Percentiles rank a stretch among this genome's conserved stretches.
These are phyloP conservation scores for Morelia viridis DNA, from an alignment of 2,797 vertebrate species.

Conservation along the genomic window DNA sequence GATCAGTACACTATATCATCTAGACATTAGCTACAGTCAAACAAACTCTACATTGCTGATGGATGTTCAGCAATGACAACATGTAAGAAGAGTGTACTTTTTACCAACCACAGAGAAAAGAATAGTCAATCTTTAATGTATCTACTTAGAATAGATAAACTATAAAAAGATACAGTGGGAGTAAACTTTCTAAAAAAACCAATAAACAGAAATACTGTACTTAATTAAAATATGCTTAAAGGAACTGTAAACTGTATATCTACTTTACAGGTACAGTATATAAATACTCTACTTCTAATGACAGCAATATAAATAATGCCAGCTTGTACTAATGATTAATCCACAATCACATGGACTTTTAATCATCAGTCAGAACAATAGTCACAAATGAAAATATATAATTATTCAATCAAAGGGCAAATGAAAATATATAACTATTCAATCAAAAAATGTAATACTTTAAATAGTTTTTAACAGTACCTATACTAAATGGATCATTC, in stretches of 20 bases:
- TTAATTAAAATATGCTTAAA: slow-evolving; percentile 20
- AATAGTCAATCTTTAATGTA: slow-evolving; percentile 60
- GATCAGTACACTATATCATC: slow-evolving; percentile 37
- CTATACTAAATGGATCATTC: no score
- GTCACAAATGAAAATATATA: neutral
- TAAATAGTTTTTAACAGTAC: no score
- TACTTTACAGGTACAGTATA: no score
- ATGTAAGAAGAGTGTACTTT: slow-evolving; percentile 34
- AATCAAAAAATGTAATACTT: no score
- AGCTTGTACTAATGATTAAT: neutral
- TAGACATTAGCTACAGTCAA: slow-evolving; percentile 40
- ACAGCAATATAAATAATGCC: neutral
- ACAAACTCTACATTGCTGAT: neutral
- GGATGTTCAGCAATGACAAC: slow-evolving; percentile 44
- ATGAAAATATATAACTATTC: neutral
- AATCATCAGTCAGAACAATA: neutral
- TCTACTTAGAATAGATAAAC: slow-evolving; percentile 50
- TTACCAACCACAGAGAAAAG: slow-evolving; percentile 59
- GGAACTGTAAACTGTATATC: no score
- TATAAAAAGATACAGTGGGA: neutral
- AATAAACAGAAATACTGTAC: slow-evolving; percentile 45
- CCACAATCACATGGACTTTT: neutral
- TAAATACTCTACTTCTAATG: neutral
- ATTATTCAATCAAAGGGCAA: neutral
- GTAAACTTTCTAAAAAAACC: no score